These are phyloP conservation scores for Phasia obesa DNA, from an alignment of 2,888 invertebrate species.

Conservation along the genomic window DNA sequence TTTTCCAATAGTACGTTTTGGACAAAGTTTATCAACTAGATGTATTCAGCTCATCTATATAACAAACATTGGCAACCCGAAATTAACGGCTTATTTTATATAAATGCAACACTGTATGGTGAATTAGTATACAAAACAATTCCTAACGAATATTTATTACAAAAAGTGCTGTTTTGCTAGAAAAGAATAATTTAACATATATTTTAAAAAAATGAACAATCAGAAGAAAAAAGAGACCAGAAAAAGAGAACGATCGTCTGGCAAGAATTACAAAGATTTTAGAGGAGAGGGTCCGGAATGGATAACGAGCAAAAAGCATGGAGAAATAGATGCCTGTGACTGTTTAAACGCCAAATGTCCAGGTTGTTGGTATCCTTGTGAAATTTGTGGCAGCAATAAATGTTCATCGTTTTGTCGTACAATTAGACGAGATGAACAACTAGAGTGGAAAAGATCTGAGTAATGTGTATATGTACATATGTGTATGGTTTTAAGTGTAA, in stretches of 20 bases:
- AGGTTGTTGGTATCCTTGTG: constrained; percentile 71
- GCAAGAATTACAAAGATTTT: not conserved
- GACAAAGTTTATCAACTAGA: too few relatives aligned
- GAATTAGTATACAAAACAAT: too few relatives aligned
- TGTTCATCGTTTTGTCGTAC: constrained; percentile 69
- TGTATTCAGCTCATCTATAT: too few relatives aligned
- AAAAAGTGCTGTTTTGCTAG: too few relatives aligned
- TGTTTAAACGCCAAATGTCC: constrained; percentile 58
- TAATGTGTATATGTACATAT: not conserved
- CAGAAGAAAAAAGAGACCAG: constrained; percentile 19
- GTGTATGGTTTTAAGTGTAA: too few relatives aligned
- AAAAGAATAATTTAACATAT: not conserved
- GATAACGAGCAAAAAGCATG: constrained; percentile 18
- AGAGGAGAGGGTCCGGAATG: constrained; percentile 9
- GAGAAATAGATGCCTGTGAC: constrained; percentile 65
- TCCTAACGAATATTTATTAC: too few relatives aligned
- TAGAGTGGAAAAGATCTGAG: constrained; percentile 51
- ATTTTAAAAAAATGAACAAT: constrained; percentile 9
- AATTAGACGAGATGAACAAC: constrained; percentile 26
- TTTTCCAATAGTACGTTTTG: too few relatives aligned
- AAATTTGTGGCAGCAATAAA: constrained; percentile 69
- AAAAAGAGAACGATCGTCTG: constrained; percentile 33
- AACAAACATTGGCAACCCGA: constrained; percentile 17
- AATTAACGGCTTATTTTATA: constrained; percentile 19
- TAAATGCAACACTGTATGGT: constrained; percentile 12